These are phyloP conservation scores for Clinocottus analis DNA, from an alignment of 2,113 vertebrate genomes.

Conservation along the genomic window DNA sequence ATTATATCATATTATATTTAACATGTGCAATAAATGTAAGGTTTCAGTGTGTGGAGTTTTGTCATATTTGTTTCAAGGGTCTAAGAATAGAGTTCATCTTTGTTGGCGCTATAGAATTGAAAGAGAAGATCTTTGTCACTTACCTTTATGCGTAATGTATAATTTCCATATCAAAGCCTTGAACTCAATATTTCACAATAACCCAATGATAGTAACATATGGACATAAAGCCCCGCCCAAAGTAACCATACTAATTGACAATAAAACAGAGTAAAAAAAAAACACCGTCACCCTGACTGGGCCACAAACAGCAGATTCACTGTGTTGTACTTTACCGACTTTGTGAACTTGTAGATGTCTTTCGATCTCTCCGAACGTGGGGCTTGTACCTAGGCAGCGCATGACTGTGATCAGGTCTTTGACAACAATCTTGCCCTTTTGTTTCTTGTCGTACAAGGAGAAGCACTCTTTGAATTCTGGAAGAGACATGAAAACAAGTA, in stretches of 20 bases:
- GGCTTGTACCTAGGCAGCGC: slow-evolving; percentile 92
- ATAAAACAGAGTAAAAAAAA: not conserved
- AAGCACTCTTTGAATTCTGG: slow-evolving; percentile 98
- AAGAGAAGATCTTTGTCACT: not conserved
- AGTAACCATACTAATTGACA: not conserved
- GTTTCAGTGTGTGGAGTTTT: too few species aligned
- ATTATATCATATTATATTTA: not conserved
- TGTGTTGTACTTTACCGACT: slow-evolving; percentile 82
- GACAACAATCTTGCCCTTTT: slow-evolving; percentile 89
- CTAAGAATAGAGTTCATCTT: too few species aligned
- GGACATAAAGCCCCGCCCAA: not conserved
- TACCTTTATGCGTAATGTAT: not conserved
- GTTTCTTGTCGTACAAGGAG: slow-evolving; percentile 95
- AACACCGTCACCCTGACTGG: not conserved
- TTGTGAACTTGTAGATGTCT: slow-evolving; percentile 90
- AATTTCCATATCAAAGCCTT: not conserved
- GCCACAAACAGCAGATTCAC: not conserved
- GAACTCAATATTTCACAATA: not conserved
- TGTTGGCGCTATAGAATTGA: not conserved
- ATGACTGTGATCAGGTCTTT: slow-evolving; percentile 91
- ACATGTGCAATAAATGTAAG: not conserved
- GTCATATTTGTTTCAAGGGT: too few species aligned
- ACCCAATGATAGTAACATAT: not conserved
- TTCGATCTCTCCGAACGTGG: slow-evolving; percentile 87
- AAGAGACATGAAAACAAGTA: not conserved